Evolutionary conservation across 2,888 invertebrate genomes (phyloP), one percentile per base, ranked within the genome.

Genomic region (Agonopterix arenella): DNA sequence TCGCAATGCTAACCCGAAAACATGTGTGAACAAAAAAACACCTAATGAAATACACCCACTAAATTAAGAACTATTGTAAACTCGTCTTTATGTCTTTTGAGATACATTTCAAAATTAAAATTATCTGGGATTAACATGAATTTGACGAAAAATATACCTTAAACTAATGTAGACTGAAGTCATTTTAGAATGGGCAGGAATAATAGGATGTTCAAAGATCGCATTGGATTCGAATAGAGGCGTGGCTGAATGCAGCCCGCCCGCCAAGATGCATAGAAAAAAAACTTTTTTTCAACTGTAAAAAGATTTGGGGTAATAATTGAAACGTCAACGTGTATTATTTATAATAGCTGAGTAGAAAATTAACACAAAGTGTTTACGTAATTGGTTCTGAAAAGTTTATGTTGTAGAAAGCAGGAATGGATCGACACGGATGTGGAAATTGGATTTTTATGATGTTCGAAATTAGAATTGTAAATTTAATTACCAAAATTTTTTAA

Each of bases 371-470:
- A 79, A 84, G 65, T 75, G 70, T 71, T 75, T 66, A 67, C 63
- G 73, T 88, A 85, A 89, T 88, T 85, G 84, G 74, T 73, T 78
- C 60, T 81, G 88, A 89, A 74, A 83, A 76, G 79, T 85, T 82
- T 82, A 83, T 80, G 76, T 70, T 66, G 60, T 61, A 59, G 57
- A n/a, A 41, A 60, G 62, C 56, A 28, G 28, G 7, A 28, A 28
- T 56, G 52, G 58, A 61, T 60, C 55, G 60, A 55, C 57, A 65
- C 71, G 77, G 76, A 79, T 75, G 76, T n/a, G 46, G 36, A 66
- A 65, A 64, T 59, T 54, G 55, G 8, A 41, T 65, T 69, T 71
- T 72, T 75, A 70, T 62, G 65, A 64, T 54, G 52, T 53, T 52
- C 60, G 54, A 47, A 65, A 59, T 61, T 61, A 62, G 57, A 60